phyloP scores from a whole-genome alignment of 2,113 vertebrate genomes.

The Catharus minimus region DNA sequence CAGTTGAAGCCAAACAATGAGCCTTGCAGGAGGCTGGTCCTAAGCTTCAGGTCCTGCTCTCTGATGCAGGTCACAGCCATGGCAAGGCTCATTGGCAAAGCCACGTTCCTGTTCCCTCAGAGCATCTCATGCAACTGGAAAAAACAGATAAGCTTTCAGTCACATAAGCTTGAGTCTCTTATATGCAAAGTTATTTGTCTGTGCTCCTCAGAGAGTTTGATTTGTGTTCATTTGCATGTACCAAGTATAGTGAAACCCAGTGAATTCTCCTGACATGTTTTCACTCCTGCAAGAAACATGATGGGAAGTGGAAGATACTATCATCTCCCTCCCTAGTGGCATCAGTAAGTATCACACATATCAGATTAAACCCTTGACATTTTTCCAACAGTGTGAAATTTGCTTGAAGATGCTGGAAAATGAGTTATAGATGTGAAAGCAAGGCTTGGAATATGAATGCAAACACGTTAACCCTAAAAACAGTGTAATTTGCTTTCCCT shows the following conservation, averaged over 20 bases:
- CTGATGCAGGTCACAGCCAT: not conserved
- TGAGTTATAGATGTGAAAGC: slow-evolving; percentile 58
- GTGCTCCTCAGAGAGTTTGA: slow-evolving; percentile 6
- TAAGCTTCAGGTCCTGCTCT: not conserved
- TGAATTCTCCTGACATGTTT: slow-evolving; percentile 15
- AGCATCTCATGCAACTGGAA: not conserved
- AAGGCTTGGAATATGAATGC: slow-evolving; percentile 29
- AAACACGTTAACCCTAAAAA: slow-evolving; percentile 16
- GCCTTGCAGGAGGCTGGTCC: not conserved
- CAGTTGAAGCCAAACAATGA: not conserved
- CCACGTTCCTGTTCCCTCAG: not conserved
- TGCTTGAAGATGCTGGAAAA: slow-evolving; percentile 50
- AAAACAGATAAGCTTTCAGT: not conserved
- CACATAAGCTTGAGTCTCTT: not conserved
- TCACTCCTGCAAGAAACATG: not conserved
- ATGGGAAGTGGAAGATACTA: slow-evolving; percentile 18
- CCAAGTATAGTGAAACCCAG: not conserved
- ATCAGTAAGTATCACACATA: slow-evolving; percentile 64
- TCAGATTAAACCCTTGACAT: slow-evolving; percentile 62
- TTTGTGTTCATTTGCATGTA: slow-evolving; percentile 27
- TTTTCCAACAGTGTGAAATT: slow-evolving; percentile 57
- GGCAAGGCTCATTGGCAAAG: not conserved
- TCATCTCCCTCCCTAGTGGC: slow-evolving; percentile 40
- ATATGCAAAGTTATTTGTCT: not conserved
- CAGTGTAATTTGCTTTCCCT: not conserved